Percentiles rank a stretch among this genome's conserved stretches.
phyloP scores from a whole-genome alignment of 2,797 vertebrate genomes.

The Falco novaeseelandiae region DNA sequence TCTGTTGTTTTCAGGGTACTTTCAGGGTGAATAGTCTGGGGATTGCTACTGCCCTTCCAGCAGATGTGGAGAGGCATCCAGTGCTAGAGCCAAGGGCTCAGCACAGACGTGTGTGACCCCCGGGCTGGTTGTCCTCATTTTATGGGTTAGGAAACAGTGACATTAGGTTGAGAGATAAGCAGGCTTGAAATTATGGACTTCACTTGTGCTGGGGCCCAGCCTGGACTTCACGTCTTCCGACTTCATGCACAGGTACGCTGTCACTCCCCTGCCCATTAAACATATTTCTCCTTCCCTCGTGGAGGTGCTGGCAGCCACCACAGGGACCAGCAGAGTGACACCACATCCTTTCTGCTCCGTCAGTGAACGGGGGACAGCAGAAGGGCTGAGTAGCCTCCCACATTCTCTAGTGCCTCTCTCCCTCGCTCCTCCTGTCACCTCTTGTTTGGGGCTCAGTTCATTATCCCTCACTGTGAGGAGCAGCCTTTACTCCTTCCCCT shows the following conservation, averaged over 20 bases:
- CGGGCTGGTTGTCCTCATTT: background rate
- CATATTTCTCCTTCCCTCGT: background rate
- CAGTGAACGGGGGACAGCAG: background rate
- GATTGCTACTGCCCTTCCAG: background rate
- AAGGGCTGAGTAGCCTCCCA: background rate
- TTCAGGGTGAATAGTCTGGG: background rate
- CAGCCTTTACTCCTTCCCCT: background rate
- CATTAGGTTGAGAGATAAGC: background rate
- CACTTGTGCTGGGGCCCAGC: background rate
- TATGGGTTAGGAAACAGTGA: background rate
- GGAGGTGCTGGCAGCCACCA: background rate
- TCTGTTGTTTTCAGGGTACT: background rate
- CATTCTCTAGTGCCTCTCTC: background rate
- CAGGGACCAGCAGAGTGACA: background rate
- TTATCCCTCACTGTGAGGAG: background rate
- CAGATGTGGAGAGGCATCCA: background rate
- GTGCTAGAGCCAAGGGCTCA: background rate
- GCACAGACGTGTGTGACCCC: background rate
- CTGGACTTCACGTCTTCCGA: background rate
- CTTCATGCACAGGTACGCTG: rapidly evolving
- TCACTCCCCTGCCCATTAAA: background rate
- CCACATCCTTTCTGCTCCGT: background rate
- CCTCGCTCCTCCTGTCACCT: background rate
- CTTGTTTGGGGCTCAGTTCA: background rate
- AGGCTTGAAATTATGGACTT: background rate